A percentile compares a stretch with the other conserved stretches of the same genome.
Conservation (phyloP, 2,888 invertebrate genomes). For the Drosophila yooni region DNA sequence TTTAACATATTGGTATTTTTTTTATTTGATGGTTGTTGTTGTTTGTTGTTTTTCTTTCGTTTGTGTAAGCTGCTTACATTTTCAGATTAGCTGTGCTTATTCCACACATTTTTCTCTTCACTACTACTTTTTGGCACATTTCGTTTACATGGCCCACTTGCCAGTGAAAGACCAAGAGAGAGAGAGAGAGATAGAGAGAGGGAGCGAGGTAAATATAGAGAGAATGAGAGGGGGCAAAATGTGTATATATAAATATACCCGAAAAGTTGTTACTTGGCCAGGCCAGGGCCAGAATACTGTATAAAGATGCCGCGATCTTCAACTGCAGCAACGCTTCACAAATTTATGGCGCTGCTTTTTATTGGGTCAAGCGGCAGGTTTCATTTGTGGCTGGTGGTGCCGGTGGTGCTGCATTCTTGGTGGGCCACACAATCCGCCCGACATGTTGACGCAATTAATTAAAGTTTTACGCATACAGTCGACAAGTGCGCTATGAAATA, state of each 20-base stretch:
- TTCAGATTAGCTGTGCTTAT: constrained; percentile 70
- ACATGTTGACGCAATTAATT: constrained; percentile 72
- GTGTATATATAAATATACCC: constrained; percentile 44
- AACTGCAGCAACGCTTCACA: constrained; percentile 36
- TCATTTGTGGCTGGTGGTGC: constrained; percentile 38
- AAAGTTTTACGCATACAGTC: constrained; percentile 14
- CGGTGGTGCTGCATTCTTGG: constrained; percentile 56
- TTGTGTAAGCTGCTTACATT: constrained; percentile 64
- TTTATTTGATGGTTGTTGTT: neutral
- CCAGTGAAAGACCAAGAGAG: constrained; percentile 30
- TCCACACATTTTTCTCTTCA: constrained; percentile 41
- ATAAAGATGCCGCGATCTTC: constrained; percentile 52
- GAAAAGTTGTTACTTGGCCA: constrained; percentile 50
- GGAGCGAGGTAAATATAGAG: neutral
- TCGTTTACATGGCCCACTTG: constrained; percentile 75
- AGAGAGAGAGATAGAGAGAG: constrained; percentile 3
- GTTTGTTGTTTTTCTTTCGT: constrained; percentile 8
- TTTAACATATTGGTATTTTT: constrained; percentile 25
- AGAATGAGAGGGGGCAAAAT: neutral
- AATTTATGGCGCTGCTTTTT: constrained; percentile 71
- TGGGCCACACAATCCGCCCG: constrained; percentile 53
- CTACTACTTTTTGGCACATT: constrained; percentile 70
- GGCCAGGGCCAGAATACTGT: constrained; percentile 34
- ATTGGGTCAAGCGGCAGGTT: constrained; percentile 79
- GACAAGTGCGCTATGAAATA: constrained; percentile 45